Conservation (phyloP, 2,888 invertebrate species). For the Tetragonisca angustula region DNA sequence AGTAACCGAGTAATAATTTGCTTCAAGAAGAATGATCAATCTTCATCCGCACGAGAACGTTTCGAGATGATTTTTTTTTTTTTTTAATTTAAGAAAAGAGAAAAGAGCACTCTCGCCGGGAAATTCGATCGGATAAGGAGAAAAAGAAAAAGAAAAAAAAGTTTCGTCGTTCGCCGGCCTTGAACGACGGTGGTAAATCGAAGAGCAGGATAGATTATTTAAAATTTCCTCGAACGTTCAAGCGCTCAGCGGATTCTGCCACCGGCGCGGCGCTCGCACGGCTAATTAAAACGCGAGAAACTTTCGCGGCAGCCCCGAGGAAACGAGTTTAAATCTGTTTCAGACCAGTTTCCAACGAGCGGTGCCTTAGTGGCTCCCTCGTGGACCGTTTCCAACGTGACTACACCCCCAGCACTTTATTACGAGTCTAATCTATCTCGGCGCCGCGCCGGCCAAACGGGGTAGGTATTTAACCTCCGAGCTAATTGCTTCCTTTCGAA, state of each 20-base stretch:
- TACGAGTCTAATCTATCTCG: conserved; percentile 83
- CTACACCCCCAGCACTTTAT: conserved; percentile 81
- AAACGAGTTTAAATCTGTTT: conserved; percentile 84
- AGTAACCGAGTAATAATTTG: no score
- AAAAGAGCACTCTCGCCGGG: no score
- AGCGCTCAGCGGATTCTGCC: conserved; percentile 30
- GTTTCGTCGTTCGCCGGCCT: conserved; percentile 1
- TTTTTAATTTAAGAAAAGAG: background rate
- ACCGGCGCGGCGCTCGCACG: conserved; percentile 60
- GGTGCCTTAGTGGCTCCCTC: conserved; percentile 83
- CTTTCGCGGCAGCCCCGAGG: conserved; percentile 77
- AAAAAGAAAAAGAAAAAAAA: background rate
- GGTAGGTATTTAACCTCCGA: conserved; percentile 75
- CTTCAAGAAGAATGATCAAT: background rate
- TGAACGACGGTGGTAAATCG: conserved; percentile 8
- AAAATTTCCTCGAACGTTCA: conserved; percentile 58
- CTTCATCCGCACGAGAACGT: no score
- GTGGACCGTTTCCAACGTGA: conserved; percentile 82
- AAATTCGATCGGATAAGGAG: background rate
- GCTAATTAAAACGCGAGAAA: conserved; percentile 83
- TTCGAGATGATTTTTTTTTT: background rate
- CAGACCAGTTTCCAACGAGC: conserved; percentile 81
- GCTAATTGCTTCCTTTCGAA: conserved; percentile 69
- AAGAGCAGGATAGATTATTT: conserved; percentile 53
- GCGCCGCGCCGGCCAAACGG: conserved; percentile 67